Conservation (phyloP, 2,113 vertebrate species). For the Vulpes lagopus region DNA sequence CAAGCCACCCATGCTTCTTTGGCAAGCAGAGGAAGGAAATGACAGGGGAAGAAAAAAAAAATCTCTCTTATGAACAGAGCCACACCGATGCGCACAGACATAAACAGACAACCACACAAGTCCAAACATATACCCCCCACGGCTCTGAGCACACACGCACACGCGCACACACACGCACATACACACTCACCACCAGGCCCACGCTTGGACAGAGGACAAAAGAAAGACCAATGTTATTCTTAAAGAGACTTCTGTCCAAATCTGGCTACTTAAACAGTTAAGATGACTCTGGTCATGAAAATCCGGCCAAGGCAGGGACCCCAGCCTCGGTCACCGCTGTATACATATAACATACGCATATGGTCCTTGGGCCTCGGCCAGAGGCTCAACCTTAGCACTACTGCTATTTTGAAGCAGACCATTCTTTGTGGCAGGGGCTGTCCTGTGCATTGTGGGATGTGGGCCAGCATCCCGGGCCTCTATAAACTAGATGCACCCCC, state of each 20-base stretch:
- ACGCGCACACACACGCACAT: background rate
- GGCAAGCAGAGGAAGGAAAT: constrained; percentile 50
- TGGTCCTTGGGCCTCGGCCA: background rate
- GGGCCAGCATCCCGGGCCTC: background rate
- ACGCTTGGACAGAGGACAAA: background rate
- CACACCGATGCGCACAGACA: background rate
- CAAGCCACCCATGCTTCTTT: background rate
- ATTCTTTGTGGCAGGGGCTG: no score
- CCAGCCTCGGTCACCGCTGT: background rate
- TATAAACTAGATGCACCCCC: background rate
- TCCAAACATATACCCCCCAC: constrained; percentile 42
- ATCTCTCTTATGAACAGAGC: background rate
- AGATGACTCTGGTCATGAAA: background rate
- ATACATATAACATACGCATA: no score
- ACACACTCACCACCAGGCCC: background rate
- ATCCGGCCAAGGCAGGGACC: background rate
- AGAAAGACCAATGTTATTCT: background rate
- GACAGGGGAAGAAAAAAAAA: background rate
- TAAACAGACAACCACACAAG: constrained; percentile 58
- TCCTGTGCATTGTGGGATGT: background rate
- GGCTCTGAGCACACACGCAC: background rate
- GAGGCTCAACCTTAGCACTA: background rate
- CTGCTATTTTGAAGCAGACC: background rate
- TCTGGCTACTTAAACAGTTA: background rate
- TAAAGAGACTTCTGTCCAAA: background rate